Conservation (phyloP, 92 coral and sea anemone species). For the Porites evermanni region DNA sequence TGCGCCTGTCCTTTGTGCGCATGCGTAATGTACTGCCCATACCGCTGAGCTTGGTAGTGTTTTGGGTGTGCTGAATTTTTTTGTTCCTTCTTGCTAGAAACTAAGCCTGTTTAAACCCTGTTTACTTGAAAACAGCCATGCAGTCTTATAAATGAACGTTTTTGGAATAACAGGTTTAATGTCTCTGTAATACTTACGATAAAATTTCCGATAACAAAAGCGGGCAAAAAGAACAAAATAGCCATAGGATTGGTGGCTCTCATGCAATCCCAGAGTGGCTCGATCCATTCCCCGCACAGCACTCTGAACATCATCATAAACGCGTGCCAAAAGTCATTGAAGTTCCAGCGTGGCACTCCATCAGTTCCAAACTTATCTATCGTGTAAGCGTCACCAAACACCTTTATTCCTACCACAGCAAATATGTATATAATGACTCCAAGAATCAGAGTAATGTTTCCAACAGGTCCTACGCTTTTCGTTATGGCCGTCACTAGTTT, state of each 20-base stretch:
- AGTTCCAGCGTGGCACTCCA: constrained; percentile 85
- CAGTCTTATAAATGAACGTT: no score
- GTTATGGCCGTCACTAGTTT: constrained; percentile 80
- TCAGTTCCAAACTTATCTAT: constrained; percentile 68
- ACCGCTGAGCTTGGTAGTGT: no score
- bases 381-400: constrained; percentile 81
- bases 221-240: constrained; percentile 73
- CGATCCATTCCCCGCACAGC: constrained; percentile 88
- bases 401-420: constrained; percentile 81
- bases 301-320: constrained; percentile 88
- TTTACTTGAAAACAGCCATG: no score
- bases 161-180: background rate
- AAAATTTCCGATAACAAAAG: constrained; percentile 83
- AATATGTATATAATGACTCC: constrained; percentile 77
- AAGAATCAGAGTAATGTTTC: constrained; percentile 84
- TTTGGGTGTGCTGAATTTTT: no score
- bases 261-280: constrained; percentile 94
- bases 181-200: constrained; percentile 62
- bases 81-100: no score
- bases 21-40: no score
- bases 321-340: constrained; percentile 80
- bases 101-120: no score
- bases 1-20: no score
- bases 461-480: constrained; percentile 82
- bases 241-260: constrained; percentile 73